phyloP scores from a whole-genome alignment of 2,888 invertebrate genomes.

The Oscheius myriophilus region DNA sequence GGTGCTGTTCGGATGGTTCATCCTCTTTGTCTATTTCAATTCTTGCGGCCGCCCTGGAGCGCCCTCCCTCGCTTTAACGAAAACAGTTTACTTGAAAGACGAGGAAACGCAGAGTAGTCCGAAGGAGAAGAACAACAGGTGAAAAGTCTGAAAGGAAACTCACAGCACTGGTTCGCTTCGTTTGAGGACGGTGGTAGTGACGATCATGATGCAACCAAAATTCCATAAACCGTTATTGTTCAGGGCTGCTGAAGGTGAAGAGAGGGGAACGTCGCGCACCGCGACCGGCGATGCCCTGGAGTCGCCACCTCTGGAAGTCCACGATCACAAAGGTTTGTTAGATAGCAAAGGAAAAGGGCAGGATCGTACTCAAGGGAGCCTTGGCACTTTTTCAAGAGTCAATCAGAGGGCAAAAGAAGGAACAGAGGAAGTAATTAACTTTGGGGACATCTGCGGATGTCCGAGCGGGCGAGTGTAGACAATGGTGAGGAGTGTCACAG shows the following conservation, averaged over 20 bases:
- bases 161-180: conserved; percentile 53
- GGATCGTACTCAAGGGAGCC: background rate
- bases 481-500: conserved; percentile 20
- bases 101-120: conserved; percentile 25
- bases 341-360: too few species aligned
- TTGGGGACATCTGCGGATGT: conserved; percentile 4
- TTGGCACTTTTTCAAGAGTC: background rate
- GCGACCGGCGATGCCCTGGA: conserved; percentile 12
- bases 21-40: conserved; percentile 44
- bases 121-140: background rate
- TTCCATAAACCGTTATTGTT: conserved; percentile 44
- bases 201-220: conserved; percentile 58
- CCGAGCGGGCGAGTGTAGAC: conserved; percentile 14
- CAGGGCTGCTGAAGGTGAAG: conserved; percentile 12
- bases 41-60: conserved; percentile 35
- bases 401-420: conserved; percentile 8
- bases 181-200: conserved; percentile 51
- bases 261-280: background rate
- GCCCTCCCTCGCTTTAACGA: background rate
- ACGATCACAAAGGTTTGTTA: too few species aligned
- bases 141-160: conserved; percentile 22
- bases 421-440: conserved; percentile 2
- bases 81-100: conserved; percentile 24
- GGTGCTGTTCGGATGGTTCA: conserved; percentile 43
- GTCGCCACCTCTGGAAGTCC: conserved; percentile 17